A percentile compares a stretch with the other conserved stretches of the same genome.
Conservation (phyloP, 1,140 invertebrate genomes). For the Pseudachorutes palmiensis region DNA sequence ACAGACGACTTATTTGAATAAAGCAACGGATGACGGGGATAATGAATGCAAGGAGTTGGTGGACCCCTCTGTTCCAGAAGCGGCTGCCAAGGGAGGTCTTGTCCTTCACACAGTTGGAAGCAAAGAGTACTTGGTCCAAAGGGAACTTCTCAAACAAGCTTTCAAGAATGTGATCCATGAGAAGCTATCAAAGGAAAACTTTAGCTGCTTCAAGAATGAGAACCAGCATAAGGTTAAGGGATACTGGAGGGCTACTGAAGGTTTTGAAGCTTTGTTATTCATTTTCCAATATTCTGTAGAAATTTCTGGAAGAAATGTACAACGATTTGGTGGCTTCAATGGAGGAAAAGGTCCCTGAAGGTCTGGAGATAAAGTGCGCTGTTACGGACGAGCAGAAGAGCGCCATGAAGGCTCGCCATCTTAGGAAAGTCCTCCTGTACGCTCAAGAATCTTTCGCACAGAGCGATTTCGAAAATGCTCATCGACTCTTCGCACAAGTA, state of each 20-base stretch:
- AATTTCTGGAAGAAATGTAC: not conserved
- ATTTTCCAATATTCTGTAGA: not conserved
- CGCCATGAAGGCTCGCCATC: not conserved
- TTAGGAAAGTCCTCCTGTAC: constrained; percentile 5
- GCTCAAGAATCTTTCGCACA: constrained; percentile 21
- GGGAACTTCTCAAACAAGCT: too few relatives aligned
- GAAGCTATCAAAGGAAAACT: too few relatives aligned
- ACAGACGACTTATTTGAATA: not conserved
- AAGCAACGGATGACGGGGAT: not conserved
- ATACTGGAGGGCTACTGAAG: too few relatives aligned
- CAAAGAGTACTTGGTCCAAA: too few relatives aligned
- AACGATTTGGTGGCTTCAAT: not conserved
- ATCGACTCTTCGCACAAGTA: constrained; percentile 20
- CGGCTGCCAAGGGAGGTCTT: too few relatives aligned
- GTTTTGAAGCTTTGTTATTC: too few relatives aligned
- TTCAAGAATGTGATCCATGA: too few relatives aligned
- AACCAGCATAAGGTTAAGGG: too few relatives aligned
- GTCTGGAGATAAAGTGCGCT: not conserved
- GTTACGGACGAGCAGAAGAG: not conserved
- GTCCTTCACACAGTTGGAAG: too few relatives aligned
- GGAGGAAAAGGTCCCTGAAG: not conserved
- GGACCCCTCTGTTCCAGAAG: too few relatives aligned
- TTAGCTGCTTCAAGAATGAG: too few relatives aligned
- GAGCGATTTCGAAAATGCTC: constrained; percentile 18
- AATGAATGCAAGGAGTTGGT: too few relatives aligned